Conservation (phyloP, 2,113 vertebrate species). For the Lucifuga dentata region DNA sequence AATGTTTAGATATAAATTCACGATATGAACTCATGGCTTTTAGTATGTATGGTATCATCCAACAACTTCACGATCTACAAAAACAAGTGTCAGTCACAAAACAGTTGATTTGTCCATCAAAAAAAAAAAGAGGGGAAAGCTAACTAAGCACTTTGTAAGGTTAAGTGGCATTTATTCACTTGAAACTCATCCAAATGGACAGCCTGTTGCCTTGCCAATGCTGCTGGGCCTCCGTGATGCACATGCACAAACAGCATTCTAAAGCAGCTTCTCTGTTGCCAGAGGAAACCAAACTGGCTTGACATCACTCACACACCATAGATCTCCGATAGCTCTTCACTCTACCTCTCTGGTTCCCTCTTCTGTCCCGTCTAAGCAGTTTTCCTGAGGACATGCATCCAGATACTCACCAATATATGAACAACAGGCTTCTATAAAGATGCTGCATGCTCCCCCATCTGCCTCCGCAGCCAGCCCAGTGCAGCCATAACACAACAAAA, state of each 20-base stretch:
- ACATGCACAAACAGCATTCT: conserved; percentile 68
- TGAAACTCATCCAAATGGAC: conserved; percentile 76
- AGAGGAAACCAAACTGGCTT: conserved; percentile 42
- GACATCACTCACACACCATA: conserved; percentile 30
- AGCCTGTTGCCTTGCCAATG: conserved; percentile 73
- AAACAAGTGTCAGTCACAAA: conserved; percentile 50
- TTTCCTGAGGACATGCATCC: conserved; percentile 46
- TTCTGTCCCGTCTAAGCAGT: conserved; percentile 14
- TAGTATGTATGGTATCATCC: conserved; percentile 8
- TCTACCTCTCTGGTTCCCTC: conserved; percentile 18
- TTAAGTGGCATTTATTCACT: conserved; percentile 78
- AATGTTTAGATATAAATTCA: conserved; percentile 12
- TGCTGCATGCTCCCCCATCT: conserved; percentile 43
- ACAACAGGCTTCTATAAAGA: conserved; percentile 52
- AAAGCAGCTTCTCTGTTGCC: conserved; percentile 40
- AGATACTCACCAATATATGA: conserved; percentile 68
- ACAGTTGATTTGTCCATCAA: conserved; percentile 52
- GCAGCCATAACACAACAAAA: conserved; percentile 70
- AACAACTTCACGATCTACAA: conserved; percentile 25
- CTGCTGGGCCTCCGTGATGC: conserved; percentile 59
- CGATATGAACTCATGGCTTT: background rate
- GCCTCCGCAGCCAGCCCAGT: conserved; percentile 42
- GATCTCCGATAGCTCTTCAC: conserved; percentile 23
- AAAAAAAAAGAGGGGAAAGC: conserved; percentile 53
- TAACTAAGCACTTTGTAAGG: conserved; percentile 71